Base-by-base conservation (phyloP, 2,113 vertebrate species). In the Embiotoca jacksoni region DNA sequence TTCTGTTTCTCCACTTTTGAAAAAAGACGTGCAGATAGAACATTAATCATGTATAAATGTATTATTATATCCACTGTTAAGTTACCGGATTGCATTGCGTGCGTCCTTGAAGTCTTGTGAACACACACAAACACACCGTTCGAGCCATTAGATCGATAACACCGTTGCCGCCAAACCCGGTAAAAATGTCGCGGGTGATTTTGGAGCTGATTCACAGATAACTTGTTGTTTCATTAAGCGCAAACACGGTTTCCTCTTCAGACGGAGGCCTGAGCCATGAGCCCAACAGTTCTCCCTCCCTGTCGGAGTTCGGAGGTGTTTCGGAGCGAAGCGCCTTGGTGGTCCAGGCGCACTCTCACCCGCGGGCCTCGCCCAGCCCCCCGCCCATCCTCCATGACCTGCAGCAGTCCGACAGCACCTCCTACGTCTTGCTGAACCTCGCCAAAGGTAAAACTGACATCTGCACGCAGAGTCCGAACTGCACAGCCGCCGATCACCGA, bases 391-490 rank as follows among this genome's bases (percentile, higher is more conserved):
- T 99, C 76, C 97, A 99, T 83, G 97, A 99, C 87, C 93, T 99
- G n/a, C 97, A 98, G 66, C 96, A 97, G 87, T 95, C 93, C 8
- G 98, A 99, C 73, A 97, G 93, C 93, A 96, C 96, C 61, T 99
- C 97, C 39, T 99, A 98, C 81, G 96, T 99, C 90, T 96, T 99
- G 46, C 96, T 99, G 75, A 99, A 98, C 88, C 92, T 99, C 13
- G 98, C 98, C n/a, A 96, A 98, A 96, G 95, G 97, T 97, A 77
- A 59, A 52, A 58, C n/a, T 15, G 15, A 41, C 4, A 0, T 1
- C 16, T 52, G 1, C 13, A 52, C 13, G 2, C 49, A 52, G 5
- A 6, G 47, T 52, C 14, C 13, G 35, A 52, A 44, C 8, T 37
- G 4, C n/a, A 60, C 16, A 60, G 16, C 8, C 10, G 31, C 16